A percentile compares a stretch with the other conserved stretches of the same genome.
phyloP scores from a whole-genome alignment of 2,113 vertebrate genomes.

The Dromas ardeola region DNA sequence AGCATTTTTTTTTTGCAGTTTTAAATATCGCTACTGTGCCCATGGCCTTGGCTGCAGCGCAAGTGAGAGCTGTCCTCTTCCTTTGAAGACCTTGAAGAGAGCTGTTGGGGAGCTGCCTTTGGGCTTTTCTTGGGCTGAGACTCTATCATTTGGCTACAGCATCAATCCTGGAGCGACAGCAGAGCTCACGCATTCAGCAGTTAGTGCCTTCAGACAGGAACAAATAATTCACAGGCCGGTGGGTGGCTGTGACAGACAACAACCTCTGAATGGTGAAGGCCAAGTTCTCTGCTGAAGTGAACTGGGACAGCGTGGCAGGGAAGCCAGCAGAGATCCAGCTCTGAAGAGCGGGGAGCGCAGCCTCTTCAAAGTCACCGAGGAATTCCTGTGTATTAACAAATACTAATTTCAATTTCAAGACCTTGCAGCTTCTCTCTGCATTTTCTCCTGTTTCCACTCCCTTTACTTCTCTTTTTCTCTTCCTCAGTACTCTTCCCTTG shows the following conservation, averaged over 20 bases:
- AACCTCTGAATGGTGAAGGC: background rate
- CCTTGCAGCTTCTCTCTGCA: background rate
- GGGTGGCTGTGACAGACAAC: background rate
- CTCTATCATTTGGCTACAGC: background rate
- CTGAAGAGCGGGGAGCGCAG: background rate
- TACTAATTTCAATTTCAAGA: background rate
- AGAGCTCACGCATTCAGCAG: background rate
- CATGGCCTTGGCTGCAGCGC: background rate
- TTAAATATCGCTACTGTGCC: background rate
- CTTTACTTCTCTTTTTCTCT: background rate
- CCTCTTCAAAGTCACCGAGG: background rate
- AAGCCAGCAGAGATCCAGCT: background rate
- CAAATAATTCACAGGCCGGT: background rate
- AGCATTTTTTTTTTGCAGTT: background rate
- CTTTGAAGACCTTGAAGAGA: background rate
- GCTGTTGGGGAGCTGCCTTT: background rate
- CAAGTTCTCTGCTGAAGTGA: background rate
- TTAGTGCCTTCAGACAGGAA: background rate
- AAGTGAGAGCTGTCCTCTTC: background rate
- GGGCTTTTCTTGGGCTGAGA: background rate
- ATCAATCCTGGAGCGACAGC: background rate
- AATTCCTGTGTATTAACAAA: background rate
- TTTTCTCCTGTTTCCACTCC: background rate
- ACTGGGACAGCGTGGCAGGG: background rate
- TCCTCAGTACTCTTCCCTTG: background rate